Evolutionary conservation across 2,888 invertebrate species (phyloP).

Genomic region (Amphimallon solstitiale): DNA sequence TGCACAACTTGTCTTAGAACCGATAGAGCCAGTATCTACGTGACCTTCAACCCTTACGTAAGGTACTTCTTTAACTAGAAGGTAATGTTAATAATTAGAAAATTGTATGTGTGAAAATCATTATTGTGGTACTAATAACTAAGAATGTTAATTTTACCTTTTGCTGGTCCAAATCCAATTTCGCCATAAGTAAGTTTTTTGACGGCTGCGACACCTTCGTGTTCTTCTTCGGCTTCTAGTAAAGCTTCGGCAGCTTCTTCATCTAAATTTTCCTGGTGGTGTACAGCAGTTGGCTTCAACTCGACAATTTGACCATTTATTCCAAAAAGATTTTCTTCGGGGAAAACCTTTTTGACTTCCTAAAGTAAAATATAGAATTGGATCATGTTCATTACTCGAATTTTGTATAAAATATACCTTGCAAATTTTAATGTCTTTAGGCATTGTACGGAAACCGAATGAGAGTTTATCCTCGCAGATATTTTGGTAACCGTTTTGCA

Average conservation of each 20-base stretch:
- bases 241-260: constrained; percentile 57
- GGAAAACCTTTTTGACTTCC: constrained; percentile 56
- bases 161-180: constrained; percentile 63
- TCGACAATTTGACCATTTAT: constrained; percentile 67
- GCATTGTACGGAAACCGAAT: constrained; percentile 66
- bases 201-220: constrained; percentile 36
- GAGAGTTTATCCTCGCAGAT: constrained; percentile 65
- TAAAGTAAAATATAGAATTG: constrained; percentile 26
- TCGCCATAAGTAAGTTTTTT: constrained; percentile 59
- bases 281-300: constrained; percentile 54
- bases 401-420: constrained; percentile 30
- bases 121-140: no score
- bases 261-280: constrained; percentile 44
- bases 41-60: constrained; percentile 46
- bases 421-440: constrained; percentile 59
- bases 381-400: background rate
- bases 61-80: constrained; percentile 45
- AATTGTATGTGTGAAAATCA: background rate
- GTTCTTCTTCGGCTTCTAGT: constrained; percentile 29
- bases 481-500: constrained; percentile 57
- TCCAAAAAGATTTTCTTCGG: constrained; percentile 65
- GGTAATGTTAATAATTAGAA: background rate
- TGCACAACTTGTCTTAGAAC: background rate
- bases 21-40: constrained; percentile 31
- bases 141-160: constrained; percentile 48